A percentile compares a stretch with the other conserved stretches of the same genome.
Conservation (phyloP, 2,888 invertebrate genomes). For the Stomorhina lunata region DNA sequence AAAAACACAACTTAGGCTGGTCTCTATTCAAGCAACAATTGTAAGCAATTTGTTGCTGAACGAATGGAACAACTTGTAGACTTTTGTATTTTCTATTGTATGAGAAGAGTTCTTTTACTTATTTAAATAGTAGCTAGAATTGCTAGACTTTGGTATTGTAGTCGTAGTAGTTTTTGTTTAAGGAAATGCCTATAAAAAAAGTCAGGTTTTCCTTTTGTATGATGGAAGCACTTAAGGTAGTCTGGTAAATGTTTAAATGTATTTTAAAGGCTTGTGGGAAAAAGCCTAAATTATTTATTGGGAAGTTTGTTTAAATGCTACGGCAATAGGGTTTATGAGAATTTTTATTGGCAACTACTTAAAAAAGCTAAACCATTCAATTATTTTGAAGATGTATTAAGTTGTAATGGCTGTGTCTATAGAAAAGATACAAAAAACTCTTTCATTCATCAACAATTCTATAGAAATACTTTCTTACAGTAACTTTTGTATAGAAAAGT, state of each 20-base stretch:
- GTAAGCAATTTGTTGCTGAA: slow-evolving; percentile 42
- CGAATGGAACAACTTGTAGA: slow-evolving; percentile 9
- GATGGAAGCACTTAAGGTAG: slow-evolving; percentile 17
- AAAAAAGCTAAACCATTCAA: no score
- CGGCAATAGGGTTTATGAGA: not conserved
- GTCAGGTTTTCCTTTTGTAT: not conserved
- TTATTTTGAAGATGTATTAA: no score
- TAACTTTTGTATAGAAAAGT: no score
- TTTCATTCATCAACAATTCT: no score
- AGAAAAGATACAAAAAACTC: no score
- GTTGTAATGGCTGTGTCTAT: no score
- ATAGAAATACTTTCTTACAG: no score
- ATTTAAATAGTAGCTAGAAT: slow-evolving; percentile 16
- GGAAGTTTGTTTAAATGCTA: not conserved
- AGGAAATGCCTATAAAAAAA: not conserved
- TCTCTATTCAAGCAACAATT: slow-evolving; percentile 52
- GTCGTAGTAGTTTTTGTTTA: no score
- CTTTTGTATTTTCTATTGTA: slow-evolving; percentile 20
- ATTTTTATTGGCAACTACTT: no score
- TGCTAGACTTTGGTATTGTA: slow-evolving; percentile 15
- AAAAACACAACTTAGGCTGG: slow-evolving; percentile 49
- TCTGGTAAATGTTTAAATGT: not conserved
- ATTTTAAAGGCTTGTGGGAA: not conserved
- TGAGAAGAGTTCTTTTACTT: not conserved
- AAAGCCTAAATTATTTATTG: not conserved